Evolutionary conservation across 2,113 vertebrate species (phyloP), one percentile per base, ranked within the genome.

Genomic region (Lutjanus erythropterus): DNA sequence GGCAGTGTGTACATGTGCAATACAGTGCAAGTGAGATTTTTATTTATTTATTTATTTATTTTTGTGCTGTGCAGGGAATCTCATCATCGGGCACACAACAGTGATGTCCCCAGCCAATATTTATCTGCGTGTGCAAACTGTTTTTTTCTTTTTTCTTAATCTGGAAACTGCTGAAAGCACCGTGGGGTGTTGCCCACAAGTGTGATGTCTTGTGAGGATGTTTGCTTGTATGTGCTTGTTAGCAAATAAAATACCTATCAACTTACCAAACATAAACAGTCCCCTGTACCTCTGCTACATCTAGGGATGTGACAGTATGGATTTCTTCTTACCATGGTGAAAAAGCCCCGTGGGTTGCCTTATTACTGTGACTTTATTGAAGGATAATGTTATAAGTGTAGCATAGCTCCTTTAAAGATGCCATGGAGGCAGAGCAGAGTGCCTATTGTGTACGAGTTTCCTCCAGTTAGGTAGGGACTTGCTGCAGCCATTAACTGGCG

Each of bases 71-170:
- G 82, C 61, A 82, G 74, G 70, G 69, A 84, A 87, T 87, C 80
- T 81, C 84, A 59, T 84, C 84, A 70, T 76, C 70, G 60, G 62
- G 41, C 70, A 55, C 75, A 79, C 70, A 80, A 73, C 80, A 81
- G 61, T 46, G 67, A 89, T 70, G 80, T 89, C 81, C 88, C 84
- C 39, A 66, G 86, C 75, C 80, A 85, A 86, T 83, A 83, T 90
- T 84, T 90, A 81, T 82, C 75, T 71, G 66, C 37, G 75, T 86
- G 50, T 81, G 87, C 87, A 91, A 91, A 78, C 72, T 25, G 59
- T 60, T 82, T 52, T n/a, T 56, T 39, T 56, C 65, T 23, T 80
- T 60, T 47, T 85, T 79, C 9, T 53, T 39, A 42, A 73, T 84
- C 49, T 68, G 35, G 44, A 80, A 80, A 61, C 39, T 78, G 67